These are phyloP conservation scores for Leuciscus idus DNA, from an alignment of 2,113 vertebrate genomes.

Conservation along the genomic window DNA sequence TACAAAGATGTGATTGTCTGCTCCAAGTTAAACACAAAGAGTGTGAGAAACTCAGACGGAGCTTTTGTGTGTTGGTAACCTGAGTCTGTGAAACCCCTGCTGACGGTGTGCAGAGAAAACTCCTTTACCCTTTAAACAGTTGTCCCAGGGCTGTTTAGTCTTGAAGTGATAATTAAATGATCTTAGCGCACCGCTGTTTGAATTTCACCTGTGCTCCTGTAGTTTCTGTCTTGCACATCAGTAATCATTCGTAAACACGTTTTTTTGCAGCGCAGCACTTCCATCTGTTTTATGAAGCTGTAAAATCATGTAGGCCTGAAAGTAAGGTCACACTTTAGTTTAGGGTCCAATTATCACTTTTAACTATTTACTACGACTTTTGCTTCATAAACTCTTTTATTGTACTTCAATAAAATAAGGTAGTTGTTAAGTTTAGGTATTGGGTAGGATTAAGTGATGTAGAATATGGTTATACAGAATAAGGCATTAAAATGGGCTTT, in stretches of 20 bases:
- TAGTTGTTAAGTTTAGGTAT: too few species aligned
- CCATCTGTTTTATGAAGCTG: background rate
- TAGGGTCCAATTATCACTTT: too few species aligned
- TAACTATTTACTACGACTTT: too few species aligned
- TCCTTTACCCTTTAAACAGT: slow-evolving; percentile 17
- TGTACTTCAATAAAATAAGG: too few species aligned
- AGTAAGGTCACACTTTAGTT: too few species aligned
- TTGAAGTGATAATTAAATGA: slow-evolving; percentile 22
- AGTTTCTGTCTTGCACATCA: background rate
- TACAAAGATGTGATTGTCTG: slow-evolving; percentile 36
- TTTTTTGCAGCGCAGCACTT: background rate
- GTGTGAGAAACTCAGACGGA: slow-evolving; percentile 29
- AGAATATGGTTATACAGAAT: too few species aligned
- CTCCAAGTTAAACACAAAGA: slow-evolving; percentile 42
- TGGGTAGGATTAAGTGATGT: too few species aligned
- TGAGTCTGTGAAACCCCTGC: background rate
- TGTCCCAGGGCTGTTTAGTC: slow-evolving; percentile 31
- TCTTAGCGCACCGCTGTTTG: slow-evolving; percentile 8
- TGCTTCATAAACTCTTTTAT: too few species aligned
- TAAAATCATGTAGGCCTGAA: background rate
- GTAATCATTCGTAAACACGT: background rate
- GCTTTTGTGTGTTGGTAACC: slow-evolving; percentile 19
- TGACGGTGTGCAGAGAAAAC: slow-evolving; percentile 6
- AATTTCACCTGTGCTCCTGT: slow-evolving; percentile 10
- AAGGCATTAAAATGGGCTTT: too few species aligned